These are phyloP conservation scores for Maylandia zebra DNA, from an alignment of 2,113 vertebrate genomes.

Conservation along the genomic window DNA sequence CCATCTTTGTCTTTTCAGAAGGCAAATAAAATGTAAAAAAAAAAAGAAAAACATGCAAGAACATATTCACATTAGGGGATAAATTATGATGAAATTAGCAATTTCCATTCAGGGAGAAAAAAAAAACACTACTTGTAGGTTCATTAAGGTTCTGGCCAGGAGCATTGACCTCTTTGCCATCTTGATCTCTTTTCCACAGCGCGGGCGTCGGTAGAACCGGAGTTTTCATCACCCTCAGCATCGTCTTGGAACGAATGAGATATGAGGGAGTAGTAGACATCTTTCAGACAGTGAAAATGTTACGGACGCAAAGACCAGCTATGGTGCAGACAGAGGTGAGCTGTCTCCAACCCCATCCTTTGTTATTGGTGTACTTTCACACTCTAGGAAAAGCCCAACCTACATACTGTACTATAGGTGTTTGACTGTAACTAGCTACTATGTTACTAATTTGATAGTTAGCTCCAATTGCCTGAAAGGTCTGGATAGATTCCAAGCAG, in stretches of 20 bases:
- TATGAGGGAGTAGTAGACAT: constrained; percentile 99
- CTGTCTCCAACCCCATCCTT: background rate
- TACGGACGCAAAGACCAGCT: constrained; percentile 95
- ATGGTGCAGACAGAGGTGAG: constrained; percentile 99
- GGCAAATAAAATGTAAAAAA: background rate
- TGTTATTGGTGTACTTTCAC: background rate
- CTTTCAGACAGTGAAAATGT: constrained; percentile 99
- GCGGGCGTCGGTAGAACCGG: constrained; percentile 96
- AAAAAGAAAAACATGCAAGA: background rate
- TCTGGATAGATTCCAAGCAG: background rate
- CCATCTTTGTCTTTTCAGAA: background rate
- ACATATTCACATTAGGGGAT: background rate
- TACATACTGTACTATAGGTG: background rate
- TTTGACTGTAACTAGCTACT: background rate
- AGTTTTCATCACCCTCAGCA: constrained; percentile 99
- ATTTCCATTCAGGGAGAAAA: background rate
- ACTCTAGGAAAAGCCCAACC: background rate
- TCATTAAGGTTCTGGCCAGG: background rate
- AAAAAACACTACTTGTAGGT: background rate
- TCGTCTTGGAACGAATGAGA: constrained; percentile 98
- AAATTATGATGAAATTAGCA: background rate
- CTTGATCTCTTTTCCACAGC: constrained; percentile 61
- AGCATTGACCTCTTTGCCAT: background rate
- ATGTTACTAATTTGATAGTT: background rate
- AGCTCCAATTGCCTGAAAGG: background rate